phyloP scores from a whole-genome alignment of 2,888 invertebrate genomes.

The Andrena camellia region DNA sequence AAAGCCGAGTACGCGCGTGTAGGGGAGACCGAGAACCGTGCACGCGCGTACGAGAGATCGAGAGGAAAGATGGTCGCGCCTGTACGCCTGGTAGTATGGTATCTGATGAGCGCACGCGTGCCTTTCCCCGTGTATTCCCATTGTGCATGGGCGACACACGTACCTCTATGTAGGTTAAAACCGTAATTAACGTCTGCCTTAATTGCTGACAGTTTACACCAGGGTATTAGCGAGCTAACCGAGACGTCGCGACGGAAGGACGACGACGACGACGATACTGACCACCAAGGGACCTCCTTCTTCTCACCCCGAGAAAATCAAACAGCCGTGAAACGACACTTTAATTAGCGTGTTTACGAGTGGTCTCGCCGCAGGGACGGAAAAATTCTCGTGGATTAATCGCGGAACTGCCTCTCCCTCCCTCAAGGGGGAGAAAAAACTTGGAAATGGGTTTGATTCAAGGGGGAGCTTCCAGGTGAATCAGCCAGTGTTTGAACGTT shows the following conservation, averaged over 20 bases:
- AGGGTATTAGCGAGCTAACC: conserved; percentile 41
- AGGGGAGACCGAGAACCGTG: background rate
- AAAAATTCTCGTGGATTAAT: conserved; percentile 41
- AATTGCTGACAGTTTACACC: conserved; percentile 64
- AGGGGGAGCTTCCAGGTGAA: conserved; percentile 4
- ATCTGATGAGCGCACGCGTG: conserved; percentile 68
- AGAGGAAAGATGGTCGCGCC: conserved; percentile 37
- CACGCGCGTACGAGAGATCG: conserved; percentile 36
- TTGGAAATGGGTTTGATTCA: conserved; percentile 15
- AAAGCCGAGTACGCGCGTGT: conserved; percentile 20
- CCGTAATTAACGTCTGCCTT: conserved; percentile 68
- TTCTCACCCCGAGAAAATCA: conserved; percentile 48
- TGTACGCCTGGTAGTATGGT: conserved; percentile 17
- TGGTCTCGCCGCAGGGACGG: background rate
- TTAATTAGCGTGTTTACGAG: conserved; percentile 61
- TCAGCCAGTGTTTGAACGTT: background rate
- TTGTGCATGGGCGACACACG: conserved; percentile 61
- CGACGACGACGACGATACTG: conserved; percentile 19
- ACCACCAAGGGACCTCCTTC: conserved; percentile 4
- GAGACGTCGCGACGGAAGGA: conserved; percentile 50
- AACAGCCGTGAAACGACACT: conserved; percentile 67
- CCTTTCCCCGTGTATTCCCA: conserved; percentile 61
- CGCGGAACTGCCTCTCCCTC: background rate
- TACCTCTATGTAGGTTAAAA: conserved; percentile 66
- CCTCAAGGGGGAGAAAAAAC: background rate